Evolutionary conservation across 2,888 invertebrate genomes (phyloP).

Genomic region (Tipula helvola): DNA sequence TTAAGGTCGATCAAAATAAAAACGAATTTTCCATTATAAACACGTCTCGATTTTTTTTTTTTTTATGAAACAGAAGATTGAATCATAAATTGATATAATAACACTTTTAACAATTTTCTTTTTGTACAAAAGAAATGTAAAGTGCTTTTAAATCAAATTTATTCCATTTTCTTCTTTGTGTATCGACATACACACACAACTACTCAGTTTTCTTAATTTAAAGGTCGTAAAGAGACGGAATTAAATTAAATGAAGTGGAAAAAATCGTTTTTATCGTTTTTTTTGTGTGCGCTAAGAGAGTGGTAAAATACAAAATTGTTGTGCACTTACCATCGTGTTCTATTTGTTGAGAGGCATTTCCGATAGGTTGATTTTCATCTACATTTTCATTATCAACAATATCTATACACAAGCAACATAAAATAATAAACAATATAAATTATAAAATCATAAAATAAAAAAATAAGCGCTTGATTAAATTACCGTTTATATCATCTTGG

Average conservation of each 20-base stretch:
- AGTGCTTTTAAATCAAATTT: slow-evolving; percentile 4
- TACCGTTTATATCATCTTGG: background rate
- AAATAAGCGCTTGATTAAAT: background rate
- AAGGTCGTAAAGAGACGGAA: background rate
- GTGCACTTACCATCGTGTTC: background rate
- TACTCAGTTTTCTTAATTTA: background rate
- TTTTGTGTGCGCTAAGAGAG: background rate
- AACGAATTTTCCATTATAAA: background rate
- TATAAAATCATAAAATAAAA: background rate
- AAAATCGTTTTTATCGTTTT: background rate
- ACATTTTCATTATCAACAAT: background rate
- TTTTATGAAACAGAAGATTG: background rate
- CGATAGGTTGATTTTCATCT: background rate
- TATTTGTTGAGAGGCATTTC: background rate
- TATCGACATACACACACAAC: background rate
- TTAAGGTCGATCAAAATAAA: slow-evolving; percentile 13
- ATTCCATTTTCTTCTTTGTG: background rate
- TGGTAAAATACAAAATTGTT: background rate
- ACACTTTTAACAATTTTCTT: background rate
- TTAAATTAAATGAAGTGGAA: slow-evolving; percentile 4
- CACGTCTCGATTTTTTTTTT: background rate
- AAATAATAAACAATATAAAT: background rate
- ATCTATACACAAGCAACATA: background rate
- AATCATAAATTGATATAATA: background rate
- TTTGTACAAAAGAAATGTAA: background rate